Evolutionary conservation across 2,113 vertebrate genomes (phyloP).

Genomic region (Vulpes vulpes): DNA sequence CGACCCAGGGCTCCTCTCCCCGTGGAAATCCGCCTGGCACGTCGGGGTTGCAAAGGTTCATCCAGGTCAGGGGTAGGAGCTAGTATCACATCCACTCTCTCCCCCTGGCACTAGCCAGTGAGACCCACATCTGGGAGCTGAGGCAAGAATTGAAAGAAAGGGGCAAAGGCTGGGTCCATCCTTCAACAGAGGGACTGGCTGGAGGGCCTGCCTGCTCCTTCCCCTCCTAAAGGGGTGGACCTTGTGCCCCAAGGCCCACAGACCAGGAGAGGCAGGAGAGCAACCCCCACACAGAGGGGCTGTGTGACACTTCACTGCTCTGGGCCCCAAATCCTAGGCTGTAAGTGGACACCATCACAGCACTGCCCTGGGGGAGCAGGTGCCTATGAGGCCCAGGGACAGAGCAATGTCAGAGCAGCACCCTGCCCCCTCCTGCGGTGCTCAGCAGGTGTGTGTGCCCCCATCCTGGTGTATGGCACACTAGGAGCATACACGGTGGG

Average conservation of each 20-base stretch:
- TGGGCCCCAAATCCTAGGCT: neutral
- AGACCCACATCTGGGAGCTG: neutral
- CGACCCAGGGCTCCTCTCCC: neutral
- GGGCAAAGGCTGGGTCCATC: no score
- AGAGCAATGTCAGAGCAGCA: no score
- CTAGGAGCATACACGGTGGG: neutral
- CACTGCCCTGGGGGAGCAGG: neutral
- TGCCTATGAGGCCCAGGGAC: neutral
- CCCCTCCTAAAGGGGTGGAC: no score
- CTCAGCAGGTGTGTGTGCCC: no score
- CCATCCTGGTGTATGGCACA: neutral
- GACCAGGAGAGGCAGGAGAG: neutral
- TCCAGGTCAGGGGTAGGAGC: fast-evolving
- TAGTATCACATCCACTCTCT: neutral
- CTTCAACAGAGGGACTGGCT: neutral
- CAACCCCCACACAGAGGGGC: neutral
- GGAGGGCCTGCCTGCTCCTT: neutral
- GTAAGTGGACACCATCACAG: no score
- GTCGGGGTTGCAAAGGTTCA: neutral
- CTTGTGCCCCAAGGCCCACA: neutral
- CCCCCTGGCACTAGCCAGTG: neutral
- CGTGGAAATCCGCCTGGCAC: fast-evolving
- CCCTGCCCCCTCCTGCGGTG: neutral
- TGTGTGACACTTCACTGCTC: neutral
- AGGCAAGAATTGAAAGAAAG: neutral